Base-by-base conservation (phyloP, 1,140 invertebrate genomes). In the Achroia grisella region DNA sequence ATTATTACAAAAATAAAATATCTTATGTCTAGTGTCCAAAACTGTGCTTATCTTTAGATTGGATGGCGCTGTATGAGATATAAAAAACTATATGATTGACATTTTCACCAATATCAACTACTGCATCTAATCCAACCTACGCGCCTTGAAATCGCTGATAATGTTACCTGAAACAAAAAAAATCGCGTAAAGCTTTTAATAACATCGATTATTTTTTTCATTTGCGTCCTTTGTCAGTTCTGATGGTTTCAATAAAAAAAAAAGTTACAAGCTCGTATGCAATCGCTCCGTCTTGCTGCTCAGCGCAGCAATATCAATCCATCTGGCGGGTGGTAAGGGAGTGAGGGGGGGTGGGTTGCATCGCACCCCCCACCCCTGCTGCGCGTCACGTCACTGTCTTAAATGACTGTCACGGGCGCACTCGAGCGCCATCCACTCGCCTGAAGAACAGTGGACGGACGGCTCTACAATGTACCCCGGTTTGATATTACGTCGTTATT, bases 371-470 rank as follows among this genome's bases (percentile, higher is more conserved):
- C 33, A 11, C 33, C 17, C 17, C 17, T 27, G 52, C 52, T 40
- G 49, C 50, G 31, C 45, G 60, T 73, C 71, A 71, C 71, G 59
- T 72, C 73, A 81, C 76, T 81, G 71, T 83, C 77, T 83, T 79
- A 82, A 82, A 82, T 83, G 79, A 83, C 71, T 83, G 79, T 81
- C 79, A 80, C 75, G 79, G 76, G 74, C 70, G 76, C 71, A 74
- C 62, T 80, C 60, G 59, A 40, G 66, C 71, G 42, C 62, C 54
- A 55, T 52, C 50, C 62, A 54, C 57, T 56, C 60, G 62, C 65
- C 62, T 67, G 69, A 78, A 69, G 74, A 74, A 70, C 72, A 62
- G 56, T 52, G 64, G 75, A 77, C 70, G 68, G 66, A 68, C 70
- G 61, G 59, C 56, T 52, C 58, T 54, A 54, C 54, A 64, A 55